phyloP scores from a whole-genome alignment of 2,113 vertebrate species.

The Tylochromis polylepis region DNA sequence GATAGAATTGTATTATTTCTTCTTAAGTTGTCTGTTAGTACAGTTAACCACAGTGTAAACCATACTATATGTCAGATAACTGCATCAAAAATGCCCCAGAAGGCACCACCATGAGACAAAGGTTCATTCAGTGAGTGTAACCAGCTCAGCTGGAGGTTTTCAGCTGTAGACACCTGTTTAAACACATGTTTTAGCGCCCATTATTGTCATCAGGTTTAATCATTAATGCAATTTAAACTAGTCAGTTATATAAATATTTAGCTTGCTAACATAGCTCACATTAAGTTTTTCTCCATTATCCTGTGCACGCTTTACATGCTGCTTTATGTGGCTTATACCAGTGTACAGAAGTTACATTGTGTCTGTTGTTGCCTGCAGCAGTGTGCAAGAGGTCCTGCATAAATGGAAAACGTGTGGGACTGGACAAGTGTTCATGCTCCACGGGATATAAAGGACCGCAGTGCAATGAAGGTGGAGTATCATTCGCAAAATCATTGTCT shows the following conservation, averaged over 20 bases:
- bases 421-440: slow-evolving; percentile 63
- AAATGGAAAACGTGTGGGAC: slow-evolving; percentile 57
- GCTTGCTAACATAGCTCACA: not conserved
- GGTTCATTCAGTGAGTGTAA: not conserved
- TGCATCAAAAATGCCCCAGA: not conserved
- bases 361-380: slow-evolving; percentile 28
- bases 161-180: not conserved
- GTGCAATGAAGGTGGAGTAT: slow-evolving; percentile 63
- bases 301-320: not conserved
- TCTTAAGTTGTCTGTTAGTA: not conserved
- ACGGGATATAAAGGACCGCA: slow-evolving; percentile 50
- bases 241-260: not conserved
- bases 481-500: not conserved
- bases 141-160: not conserved
- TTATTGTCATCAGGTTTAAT: not conserved
- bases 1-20: not conserved
- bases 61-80: not conserved
- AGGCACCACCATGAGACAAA: not conserved
- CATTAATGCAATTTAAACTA: not conserved
- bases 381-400: slow-evolving; percentile 55
- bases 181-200: not conserved
- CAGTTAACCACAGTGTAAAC: not conserved
- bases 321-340: not conserved
- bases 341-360: not conserved
- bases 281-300: not conserved